Evolutionary conservation across 1,140 invertebrate species (phyloP).

Genomic region (Nebria ingens): DNA sequence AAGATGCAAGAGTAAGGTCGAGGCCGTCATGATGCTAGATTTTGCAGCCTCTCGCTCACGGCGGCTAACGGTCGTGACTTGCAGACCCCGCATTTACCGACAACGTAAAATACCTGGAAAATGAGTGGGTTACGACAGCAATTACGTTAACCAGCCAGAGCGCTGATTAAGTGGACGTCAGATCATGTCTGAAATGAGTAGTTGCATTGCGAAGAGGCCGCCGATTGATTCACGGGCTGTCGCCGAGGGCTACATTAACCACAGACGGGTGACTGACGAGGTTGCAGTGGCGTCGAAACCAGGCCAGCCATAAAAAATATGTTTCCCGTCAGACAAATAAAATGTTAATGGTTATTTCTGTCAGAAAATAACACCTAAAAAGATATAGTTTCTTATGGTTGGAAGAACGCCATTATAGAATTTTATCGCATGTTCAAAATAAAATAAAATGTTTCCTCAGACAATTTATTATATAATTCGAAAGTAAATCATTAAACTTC

Average conservation of each 20-base stretch:
- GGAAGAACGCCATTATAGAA: too few species aligned
- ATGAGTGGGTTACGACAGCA: slow-evolving; percentile 7
- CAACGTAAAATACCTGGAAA: slow-evolving; percentile 6
- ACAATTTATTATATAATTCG: too few species aligned
- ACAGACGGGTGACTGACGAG: too few species aligned
- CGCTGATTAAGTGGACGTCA: slow-evolving; percentile 7
- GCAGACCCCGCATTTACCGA: slow-evolving; percentile 4
- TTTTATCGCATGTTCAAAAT: too few species aligned
- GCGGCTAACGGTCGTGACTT: slow-evolving; percentile 1
- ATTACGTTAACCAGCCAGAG: slow-evolving; percentile 9
- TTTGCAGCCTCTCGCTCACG: not conserved
- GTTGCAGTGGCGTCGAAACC: too few species aligned
- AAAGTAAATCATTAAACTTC: too few species aligned
- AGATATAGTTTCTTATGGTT: too few species aligned
- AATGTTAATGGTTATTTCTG: too few species aligned
- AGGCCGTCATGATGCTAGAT: not conserved
- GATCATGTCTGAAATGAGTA: slow-evolving; percentile 7
- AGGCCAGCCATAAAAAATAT: too few species aligned
- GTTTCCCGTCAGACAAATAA: too few species aligned
- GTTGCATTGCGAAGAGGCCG: not conserved
- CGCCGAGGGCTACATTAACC: not conserved
- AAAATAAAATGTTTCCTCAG: too few species aligned
- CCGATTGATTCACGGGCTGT: slow-evolving; percentile 7
- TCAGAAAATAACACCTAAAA: too few species aligned
- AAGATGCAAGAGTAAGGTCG: not conserved